Evolutionary conservation across 2,113 vertebrate species (phyloP).

Genomic region (Ranitomeya variabilis): DNA sequence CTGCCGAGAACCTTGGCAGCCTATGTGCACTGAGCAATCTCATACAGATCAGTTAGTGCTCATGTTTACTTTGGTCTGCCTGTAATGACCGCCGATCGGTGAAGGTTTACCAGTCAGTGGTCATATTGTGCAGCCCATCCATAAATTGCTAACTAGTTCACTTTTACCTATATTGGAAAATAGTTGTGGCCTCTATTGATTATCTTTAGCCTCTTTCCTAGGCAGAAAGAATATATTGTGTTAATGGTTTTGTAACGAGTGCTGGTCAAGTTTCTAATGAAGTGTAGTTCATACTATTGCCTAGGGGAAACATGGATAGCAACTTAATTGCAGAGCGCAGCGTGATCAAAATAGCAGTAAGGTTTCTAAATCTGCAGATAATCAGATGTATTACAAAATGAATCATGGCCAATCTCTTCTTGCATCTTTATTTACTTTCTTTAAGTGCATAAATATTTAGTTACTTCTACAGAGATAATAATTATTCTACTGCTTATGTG

Average conservation of each 20-base stretch:
- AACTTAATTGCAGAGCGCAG: constrained; percentile 51
- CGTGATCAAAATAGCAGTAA: constrained; percentile 45
- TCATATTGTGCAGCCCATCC: neutral
- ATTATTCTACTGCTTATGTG: neutral
- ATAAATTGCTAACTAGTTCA: neutral
- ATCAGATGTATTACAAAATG: constrained; percentile 45
- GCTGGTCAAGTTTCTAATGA: constrained; percentile 55
- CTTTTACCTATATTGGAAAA: constrained; percentile 38
- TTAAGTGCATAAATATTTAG: neutral
- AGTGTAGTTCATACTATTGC: constrained; percentile 51
- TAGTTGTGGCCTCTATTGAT: constrained; percentile 31
- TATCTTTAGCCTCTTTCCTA: constrained; percentile 28
- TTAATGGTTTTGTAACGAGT: constrained; percentile 51
- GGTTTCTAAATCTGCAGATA: constrained; percentile 53
- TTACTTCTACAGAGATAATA: constrained; percentile 2
- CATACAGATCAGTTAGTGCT: too few species aligned
- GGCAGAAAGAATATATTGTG: constrained; percentile 37
- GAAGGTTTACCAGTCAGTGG: too few species aligned
- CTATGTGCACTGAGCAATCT: too few species aligned
- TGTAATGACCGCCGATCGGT: too few species aligned
- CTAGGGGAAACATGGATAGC: constrained; percentile 38
- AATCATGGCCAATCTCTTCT: constrained; percentile 5
- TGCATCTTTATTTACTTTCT: constrained; percentile 46
- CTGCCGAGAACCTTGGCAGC: too few species aligned
- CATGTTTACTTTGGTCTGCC: too few species aligned